Base-by-base conservation (phyloP, 2,888 invertebrate genomes). In the Polymixis lichenea region DNA sequence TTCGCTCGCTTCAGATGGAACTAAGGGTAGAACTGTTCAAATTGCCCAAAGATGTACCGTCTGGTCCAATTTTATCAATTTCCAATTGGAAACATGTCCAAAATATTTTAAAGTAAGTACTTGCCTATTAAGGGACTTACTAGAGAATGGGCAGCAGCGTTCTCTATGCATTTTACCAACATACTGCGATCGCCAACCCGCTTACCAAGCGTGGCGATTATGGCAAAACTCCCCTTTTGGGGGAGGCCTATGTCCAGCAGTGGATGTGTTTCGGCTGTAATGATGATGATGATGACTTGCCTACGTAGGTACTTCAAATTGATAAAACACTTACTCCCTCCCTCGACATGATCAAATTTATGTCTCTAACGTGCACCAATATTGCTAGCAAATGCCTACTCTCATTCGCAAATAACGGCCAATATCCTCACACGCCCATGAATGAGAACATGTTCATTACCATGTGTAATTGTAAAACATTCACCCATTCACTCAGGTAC, bases 401-500 rank as follows among this genome's bases (percentile, higher is more conserved):
- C 78, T 28, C 13, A 55, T 80, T 55, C 15, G 46, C 61, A 67
- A 67, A 83, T 51, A 70, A 19, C 69, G 70, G 25, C 62, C 65
- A 72, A 76, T 28, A 58, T 46, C 51, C 17, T 70, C 53, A 58
- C 46, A 60, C 49, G 43, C 25, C 46, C 65, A 51, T 86, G 84
- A 84, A 86, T 85, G 75, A 77, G 76, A 68, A 64, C 66, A 72
- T 82, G 69, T 55, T 55, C 72, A 77, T 80, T 80, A 80, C 60
- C 80, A 87, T 75, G 53, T 75, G 77, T 67, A 78, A 80, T 84
- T 78, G 79, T 82, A 66, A 74, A 82, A 65, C 67, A 75, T 84
- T 75, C 77, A 69, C 67, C 19, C 86, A 83, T 86, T 83, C 75
- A 79, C 60, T 58, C 79, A 77, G 77, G 78, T 78, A 86, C 71